These are phyloP conservation scores for Trochalopteron elliotii DNA, from an alignment of 2,113 vertebrate species.

Conservation along the genomic window DNA sequence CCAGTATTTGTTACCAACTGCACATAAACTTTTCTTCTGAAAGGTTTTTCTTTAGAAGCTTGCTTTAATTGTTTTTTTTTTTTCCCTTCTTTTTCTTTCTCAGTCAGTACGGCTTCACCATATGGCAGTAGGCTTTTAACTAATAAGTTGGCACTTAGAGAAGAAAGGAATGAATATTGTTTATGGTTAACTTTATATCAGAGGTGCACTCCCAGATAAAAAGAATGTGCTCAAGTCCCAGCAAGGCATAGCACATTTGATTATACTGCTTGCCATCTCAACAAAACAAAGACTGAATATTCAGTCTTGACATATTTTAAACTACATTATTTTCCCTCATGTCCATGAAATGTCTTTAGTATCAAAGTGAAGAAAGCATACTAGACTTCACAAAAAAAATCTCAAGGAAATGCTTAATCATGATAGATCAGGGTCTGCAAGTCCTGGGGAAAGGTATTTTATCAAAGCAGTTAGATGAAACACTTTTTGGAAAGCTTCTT, in stretches of 20 bases:
- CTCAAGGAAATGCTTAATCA: not conserved
- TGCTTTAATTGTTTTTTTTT: not conserved
- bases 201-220: slow-evolving; percentile 1
- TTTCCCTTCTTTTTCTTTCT: not conserved
- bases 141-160: slow-evolving; percentile 43
- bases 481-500: not conserved
- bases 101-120: not conserved
- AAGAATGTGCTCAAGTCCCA: not conserved
- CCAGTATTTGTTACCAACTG: not conserved
- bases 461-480: not conserved
- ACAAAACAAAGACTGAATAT: not conserved
- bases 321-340: not conserved
- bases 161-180: slow-evolving; percentile 34
- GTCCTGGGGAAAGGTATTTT: not conserved
- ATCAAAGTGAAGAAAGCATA: not conserved
- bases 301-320: slow-evolving; percentile 31
- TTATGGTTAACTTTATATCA: slow-evolving; percentile 37
- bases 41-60: not conserved
- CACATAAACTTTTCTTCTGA: not conserved
- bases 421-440: not conserved
- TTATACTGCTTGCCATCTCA: slow-evolving; percentile 1
- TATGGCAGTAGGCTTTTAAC: slow-evolving; percentile 39
- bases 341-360: not conserved
- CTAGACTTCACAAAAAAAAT: not conserved
- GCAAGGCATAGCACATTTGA: not conserved